Percentiles rank a stretch among this genome's conserved stretches.
Conservation (phyloP, 64 coral and sea anemone species). For the Anthopleura sola region DNA sequence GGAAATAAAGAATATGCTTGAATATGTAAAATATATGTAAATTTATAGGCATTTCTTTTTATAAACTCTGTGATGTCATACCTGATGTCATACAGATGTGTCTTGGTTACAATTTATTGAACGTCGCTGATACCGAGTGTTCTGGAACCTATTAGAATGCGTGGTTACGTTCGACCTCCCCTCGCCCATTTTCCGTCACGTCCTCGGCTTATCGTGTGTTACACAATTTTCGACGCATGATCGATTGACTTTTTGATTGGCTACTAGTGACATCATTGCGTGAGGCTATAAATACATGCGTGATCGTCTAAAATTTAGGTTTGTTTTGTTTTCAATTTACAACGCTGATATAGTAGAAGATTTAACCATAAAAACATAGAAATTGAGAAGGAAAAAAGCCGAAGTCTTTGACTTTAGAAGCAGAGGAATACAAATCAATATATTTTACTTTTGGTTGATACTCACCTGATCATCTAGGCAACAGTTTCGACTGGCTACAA, state of each 20-base stretch:
- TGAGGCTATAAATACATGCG: not conserved
- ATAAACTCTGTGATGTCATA: too few species aligned
- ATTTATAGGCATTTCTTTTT: too few species aligned
- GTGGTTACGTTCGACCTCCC: not conserved
- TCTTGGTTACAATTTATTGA: not conserved
- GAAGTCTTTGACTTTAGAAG: not conserved
- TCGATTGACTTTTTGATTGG: slow-evolving; percentile 78
- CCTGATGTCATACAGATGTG: too few species aligned
- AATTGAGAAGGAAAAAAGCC: not conserved
- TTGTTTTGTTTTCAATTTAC: not conserved
- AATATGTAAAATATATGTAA: too few species aligned
- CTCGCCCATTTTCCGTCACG: not conserved
- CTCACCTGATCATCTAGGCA: not conserved
- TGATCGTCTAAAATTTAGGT: not conserved
- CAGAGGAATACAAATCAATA: not conserved
- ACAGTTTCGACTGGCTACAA: not conserved
- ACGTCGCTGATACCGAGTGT: not conserved
- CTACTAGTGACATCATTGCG: slow-evolving; percentile 80
- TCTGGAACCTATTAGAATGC: not conserved
- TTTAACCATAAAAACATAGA: not conserved
- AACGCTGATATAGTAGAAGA: not conserved
- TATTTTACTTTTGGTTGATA: not conserved
- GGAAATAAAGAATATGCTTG: too few species aligned
- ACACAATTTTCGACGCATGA: not conserved
- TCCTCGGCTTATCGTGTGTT: not conserved